Evolutionary conservation across 1,140 invertebrate species (phyloP).

Genomic region (Drosophila neocordata): DNA sequence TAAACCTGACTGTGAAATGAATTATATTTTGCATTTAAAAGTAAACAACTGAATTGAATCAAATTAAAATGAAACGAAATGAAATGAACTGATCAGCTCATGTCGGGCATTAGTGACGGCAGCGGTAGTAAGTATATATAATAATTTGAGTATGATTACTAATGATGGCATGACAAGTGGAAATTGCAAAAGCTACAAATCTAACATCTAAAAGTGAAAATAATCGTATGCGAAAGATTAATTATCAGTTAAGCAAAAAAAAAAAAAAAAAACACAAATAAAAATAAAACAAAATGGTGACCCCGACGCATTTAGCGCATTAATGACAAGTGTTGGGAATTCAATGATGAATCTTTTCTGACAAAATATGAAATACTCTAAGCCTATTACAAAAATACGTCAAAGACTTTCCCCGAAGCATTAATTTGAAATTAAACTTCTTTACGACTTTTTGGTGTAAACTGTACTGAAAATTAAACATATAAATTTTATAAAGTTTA

Average conservation of each 20-base stretch:
- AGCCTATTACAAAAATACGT: background rate
- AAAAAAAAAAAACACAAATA: too few species aligned
- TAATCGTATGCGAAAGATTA: constrained; percentile 4
- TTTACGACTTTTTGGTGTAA: background rate
- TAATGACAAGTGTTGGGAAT: background rate
- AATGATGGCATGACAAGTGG: constrained; percentile 5
- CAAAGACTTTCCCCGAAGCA: background rate
- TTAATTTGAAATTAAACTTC: background rate
- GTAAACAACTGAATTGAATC: constrained; percentile 3
- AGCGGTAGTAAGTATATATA: background rate
- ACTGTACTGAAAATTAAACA: background rate
- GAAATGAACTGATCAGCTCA: constrained; percentile 4
- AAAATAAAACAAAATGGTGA: background rate
- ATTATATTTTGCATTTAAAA: background rate
- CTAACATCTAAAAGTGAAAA: background rate
- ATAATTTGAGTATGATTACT: constrained; percentile 9
- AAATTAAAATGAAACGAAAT: too few species aligned
- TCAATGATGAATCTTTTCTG: background rate
- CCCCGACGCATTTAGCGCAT: background rate
- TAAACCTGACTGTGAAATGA: background rate
- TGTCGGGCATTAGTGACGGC: background rate
- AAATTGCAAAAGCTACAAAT: background rate
- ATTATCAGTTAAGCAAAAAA: constrained; percentile 1
- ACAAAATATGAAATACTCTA: background rate
- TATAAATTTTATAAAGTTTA: background rate